phyloP scores from a whole-genome alignment of 2,888 invertebrate species.

The Apoderus coryli region DNA sequence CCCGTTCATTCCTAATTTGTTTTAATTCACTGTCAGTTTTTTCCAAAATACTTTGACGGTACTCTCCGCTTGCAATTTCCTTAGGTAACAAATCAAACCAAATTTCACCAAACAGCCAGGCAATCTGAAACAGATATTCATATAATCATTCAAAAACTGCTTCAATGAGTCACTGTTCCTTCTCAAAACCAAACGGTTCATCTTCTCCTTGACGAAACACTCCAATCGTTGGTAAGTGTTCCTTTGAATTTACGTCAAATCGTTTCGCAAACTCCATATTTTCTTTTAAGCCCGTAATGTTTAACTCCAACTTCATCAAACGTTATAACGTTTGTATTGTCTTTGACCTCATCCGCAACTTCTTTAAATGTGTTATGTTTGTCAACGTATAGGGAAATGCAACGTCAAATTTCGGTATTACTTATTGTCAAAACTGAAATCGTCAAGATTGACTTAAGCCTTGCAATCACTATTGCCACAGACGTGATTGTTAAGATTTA shows the following conservation, averaged over 20 bases:
- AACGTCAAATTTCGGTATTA: constrained; percentile 77
- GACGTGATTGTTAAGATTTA: no score
- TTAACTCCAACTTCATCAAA: constrained; percentile 82
- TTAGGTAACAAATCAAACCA: constrained; percentile 64
- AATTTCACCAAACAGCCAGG: constrained; percentile 76
- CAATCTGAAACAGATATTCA: constrained; percentile 69
- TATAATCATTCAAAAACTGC: constrained; percentile 49
- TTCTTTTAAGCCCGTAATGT: constrained; percentile 88
- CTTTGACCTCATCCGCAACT: constrained; percentile 57
- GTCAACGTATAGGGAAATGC: constrained; percentile 90
- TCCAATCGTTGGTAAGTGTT: constrained; percentile 67
- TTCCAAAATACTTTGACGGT: constrained; percentile 28
- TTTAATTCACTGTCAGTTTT: constrained; percentile 29
- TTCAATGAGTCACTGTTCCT: constrained; percentile 47
- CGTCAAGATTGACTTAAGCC: constrained; percentile 68
- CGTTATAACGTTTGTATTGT: constrained; percentile 57
- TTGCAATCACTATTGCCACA: constrained; percentile 35
- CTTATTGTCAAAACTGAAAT: constrained; percentile 67
- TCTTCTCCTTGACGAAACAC: constrained; percentile 55
- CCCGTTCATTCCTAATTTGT: constrained; percentile 17
- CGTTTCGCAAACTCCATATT: constrained; percentile 68
- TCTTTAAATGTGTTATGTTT: constrained; percentile 75
- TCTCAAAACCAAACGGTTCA: constrained; percentile 44
- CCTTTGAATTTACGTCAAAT: constrained; percentile 56
- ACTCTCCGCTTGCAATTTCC: constrained; percentile 45